Evolutionary conservation across 2,888 invertebrate species (phyloP), one percentile per base, ranked within the genome.

Genomic region (Apotomis turbidana): DNA sequence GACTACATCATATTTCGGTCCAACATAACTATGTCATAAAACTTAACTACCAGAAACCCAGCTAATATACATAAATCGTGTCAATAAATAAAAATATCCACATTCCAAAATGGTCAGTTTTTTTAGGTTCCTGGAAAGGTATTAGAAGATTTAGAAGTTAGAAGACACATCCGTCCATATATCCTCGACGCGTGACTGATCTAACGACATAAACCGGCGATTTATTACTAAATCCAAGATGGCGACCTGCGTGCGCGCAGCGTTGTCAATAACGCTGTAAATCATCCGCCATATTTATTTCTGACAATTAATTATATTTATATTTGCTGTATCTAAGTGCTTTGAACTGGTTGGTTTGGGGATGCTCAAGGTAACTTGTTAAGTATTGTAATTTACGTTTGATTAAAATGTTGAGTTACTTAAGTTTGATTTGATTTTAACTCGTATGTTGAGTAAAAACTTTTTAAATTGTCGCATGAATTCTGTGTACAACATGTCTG

Each of bases 231-330:
- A 71, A 78, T 74, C 78, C 91, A 93, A 93, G 85, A 93, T 92
- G 93, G 92, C 92, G 80, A 87, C 82, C 76, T 10, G 85, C 86
- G 87, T 85, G 84, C 84, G 87, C 89, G 88, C 87, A 82, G 74
- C 87, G 87, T 85, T 90, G 90, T 90, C 90, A 90, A 90, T 90
- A 89, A 76, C 85, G 86, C 82, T 81, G 86, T 90, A 87, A 87
- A 90, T 92, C 90, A 92, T 87, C 85, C 88, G 90, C 90, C 89
- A 91, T 90, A 85, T 90, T 91, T 87, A 88, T 90, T 90, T 86
- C 84, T 27, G 82, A 86, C 84, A 84, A 82, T 78, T 85, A 83
- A 80, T 82, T 83, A 83, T 84, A 81, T 84, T 84, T 85, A 85
- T 84, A 86, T 86, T 84, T 85, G 81, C 84, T 81, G 80, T 76